These are phyloP conservation scores for Lycaon pictus DNA, from an alignment of 2,113 vertebrate species.

Conservation along the genomic window DNA sequence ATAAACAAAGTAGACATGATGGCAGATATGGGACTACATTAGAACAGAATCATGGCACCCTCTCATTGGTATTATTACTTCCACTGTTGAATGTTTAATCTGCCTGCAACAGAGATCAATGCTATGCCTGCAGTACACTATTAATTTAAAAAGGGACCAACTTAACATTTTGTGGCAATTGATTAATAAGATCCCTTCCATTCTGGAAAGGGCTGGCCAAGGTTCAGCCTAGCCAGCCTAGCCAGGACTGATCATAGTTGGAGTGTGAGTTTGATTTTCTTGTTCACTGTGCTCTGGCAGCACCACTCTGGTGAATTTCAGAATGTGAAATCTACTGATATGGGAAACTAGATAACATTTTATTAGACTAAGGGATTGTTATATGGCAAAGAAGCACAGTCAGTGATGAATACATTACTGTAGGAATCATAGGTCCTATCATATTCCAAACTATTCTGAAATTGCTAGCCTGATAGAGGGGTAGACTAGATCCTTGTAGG, in stretches of 20 bases:
- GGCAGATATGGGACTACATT: not conserved
- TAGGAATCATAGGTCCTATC: not conserved
- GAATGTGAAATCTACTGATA: not conserved
- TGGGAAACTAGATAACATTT: not conserved
- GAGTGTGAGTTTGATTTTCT: not conserved
- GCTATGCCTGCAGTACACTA: not conserved
- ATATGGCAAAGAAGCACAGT: not conserved
- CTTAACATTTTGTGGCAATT: not conserved
- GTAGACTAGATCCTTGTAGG: not conserved
- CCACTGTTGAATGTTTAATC: not conserved
- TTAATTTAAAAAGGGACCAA: not conserved
- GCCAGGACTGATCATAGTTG: not conserved
- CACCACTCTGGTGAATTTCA: not conserved
- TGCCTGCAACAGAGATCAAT: not conserved
- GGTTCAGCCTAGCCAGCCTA: not conserved
- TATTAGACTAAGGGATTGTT: not conserved
- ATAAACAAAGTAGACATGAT: not conserved
- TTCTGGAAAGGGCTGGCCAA: not conserved
- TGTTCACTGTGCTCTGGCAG: not conserved
- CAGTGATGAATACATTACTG: not conserved
- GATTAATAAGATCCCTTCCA: not conserved
- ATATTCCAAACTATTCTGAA: not conserved
- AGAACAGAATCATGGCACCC: not conserved
- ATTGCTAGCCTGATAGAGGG: not conserved
- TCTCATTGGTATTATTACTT: not conserved